Percentiles rank a stretch among this genome's conserved stretches.
phyloP scores from a whole-genome alignment of 2,113 vertebrate genomes.

The Menidia beryllina region DNA sequence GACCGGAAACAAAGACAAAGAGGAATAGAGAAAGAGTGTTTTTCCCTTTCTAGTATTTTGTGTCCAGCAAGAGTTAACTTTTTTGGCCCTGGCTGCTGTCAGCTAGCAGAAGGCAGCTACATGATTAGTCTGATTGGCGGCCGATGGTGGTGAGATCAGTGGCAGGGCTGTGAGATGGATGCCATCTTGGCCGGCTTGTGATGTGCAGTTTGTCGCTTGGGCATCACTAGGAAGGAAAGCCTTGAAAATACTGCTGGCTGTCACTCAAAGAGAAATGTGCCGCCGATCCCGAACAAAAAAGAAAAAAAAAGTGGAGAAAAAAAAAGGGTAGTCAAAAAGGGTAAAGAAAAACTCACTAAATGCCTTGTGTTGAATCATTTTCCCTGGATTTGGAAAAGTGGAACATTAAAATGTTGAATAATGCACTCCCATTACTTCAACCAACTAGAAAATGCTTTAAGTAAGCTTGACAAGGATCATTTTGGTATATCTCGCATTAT shows the following conservation, averaged over 20 bases:
- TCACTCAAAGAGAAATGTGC: slow-evolving; percentile 76
- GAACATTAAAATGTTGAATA: slow-evolving; percentile 30
- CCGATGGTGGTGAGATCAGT: slow-evolving; percentile 77
- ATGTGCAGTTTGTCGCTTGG: slow-evolving; percentile 80
- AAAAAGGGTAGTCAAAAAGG: too few species aligned
- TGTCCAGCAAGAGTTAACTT: slow-evolving; percentile 72
- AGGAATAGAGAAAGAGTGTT: slow-evolving; percentile 26
- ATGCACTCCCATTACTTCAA: background rate
- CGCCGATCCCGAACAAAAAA: slow-evolving; percentile 48
- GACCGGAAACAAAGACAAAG: slow-evolving; percentile 66
- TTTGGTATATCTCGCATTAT: too few species aligned
- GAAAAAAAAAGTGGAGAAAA: slow-evolving; percentile 18
- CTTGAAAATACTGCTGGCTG: slow-evolving; percentile 80
- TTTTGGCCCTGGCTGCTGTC: slow-evolving; percentile 73
- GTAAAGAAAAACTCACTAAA: slow-evolving; percentile 35
- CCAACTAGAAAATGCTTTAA: too few species aligned
- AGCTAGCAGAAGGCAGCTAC: slow-evolving; percentile 77
- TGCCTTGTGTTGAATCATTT: slow-evolving; percentile 51
- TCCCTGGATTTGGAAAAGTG: slow-evolving; percentile 18
- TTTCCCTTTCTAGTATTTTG: slow-evolving; percentile 11
- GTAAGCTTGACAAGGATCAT: too few species aligned
- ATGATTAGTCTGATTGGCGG: slow-evolving; percentile 81
- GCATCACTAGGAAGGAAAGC: slow-evolving; percentile 73
- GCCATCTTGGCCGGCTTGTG: slow-evolving; percentile 79
- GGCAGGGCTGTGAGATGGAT: slow-evolving; percentile 76